These are phyloP conservation scores for Amphiprion ocellaris DNA, from an alignment of 2,113 vertebrate species.

Conservation along the genomic window DNA sequence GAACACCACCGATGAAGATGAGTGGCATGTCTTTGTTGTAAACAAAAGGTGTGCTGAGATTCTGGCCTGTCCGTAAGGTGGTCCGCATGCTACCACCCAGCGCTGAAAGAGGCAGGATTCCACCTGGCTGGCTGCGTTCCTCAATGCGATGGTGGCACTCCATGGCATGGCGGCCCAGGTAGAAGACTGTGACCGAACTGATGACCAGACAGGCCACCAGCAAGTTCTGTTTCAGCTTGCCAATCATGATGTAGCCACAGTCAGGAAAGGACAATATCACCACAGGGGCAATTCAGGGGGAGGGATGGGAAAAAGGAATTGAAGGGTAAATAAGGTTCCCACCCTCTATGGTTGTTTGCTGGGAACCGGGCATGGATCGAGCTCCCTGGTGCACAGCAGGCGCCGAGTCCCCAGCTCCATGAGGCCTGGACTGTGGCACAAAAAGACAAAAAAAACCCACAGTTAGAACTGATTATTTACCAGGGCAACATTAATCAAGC, in stretches of 20 bases:
- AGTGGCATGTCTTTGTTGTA: constrained; percentile 99
- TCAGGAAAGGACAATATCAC: constrained; percentile 40
- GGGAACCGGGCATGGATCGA: constrained; percentile 66
- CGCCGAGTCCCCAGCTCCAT: constrained; percentile 82
- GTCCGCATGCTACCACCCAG: constrained; percentile 78
- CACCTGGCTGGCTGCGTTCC: constrained; percentile 83
- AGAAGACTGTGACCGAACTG: constrained; percentile 95
- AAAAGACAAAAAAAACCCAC: constrained; percentile 40
- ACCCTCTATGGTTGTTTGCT: constrained; percentile 75
- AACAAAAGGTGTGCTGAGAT: constrained; percentile 81
- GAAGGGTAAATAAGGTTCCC: constrained; percentile 50
- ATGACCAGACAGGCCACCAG: constrained; percentile 94
- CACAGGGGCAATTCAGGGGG: constrained; percentile 32
- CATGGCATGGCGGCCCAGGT: constrained; percentile 95
- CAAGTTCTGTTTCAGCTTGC: constrained; percentile 96
- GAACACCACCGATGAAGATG: constrained; percentile 96
- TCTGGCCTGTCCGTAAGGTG: constrained; percentile 79
- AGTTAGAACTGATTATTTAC: constrained; percentile 12
- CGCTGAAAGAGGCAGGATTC: constrained; percentile 66
- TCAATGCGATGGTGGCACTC: constrained; percentile 96
- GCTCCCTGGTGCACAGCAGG: constrained; percentile 75
- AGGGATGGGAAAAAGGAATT: constrained; percentile 31
- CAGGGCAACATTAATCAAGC: neutral
- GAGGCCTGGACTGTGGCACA: constrained; percentile 72
- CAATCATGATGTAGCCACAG: constrained; percentile 87